Conservation (phyloP, 1,140 invertebrate genomes). For the Bicyclus anynana region DNA sequence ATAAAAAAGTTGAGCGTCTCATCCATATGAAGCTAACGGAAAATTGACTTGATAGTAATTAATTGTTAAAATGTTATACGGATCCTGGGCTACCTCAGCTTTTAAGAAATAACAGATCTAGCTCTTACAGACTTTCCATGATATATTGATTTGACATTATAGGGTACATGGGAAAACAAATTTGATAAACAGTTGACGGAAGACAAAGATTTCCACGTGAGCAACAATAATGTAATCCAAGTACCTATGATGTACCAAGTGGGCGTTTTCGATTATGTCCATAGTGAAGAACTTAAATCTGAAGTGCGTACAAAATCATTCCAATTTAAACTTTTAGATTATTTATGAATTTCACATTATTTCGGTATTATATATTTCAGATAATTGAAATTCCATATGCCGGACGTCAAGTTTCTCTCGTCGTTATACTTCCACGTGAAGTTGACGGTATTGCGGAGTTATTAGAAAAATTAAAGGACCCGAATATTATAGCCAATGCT, state of each 20-base stretch:
- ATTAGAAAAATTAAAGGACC: conserved; percentile 45
- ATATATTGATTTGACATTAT: not conserved
- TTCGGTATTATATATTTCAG: too few relatives aligned
- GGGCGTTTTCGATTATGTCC: conserved; percentile 40
- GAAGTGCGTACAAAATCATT: conserved; percentile 33
- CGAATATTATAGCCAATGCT: conserved; percentile 34
- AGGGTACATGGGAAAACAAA: conserved; percentile 51
- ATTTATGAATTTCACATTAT: too few relatives aligned
- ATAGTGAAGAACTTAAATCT: conserved; percentile 48
- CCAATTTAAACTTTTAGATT: too few relatives aligned
- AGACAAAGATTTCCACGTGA: conserved; percentile 49
- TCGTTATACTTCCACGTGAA: conserved; percentile 52
- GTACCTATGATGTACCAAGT: conserved; percentile 47
- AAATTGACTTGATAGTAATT: too few relatives aligned
- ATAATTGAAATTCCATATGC: conserved; percentile 52
- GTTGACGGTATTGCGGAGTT: conserved; percentile 45
- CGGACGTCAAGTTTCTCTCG: conserved; percentile 44
- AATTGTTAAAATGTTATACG: too few relatives aligned
- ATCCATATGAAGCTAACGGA: too few relatives aligned
- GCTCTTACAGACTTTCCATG: too few relatives aligned
- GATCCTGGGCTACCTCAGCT: too few relatives aligned
- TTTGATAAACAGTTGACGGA: conserved; percentile 35
- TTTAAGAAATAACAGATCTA: too few relatives aligned
- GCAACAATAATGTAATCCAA: conserved; percentile 40
- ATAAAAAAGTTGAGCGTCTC: too few relatives aligned